A percentile compares a stretch with the other conserved stretches of the same genome.
phyloP scores from a whole-genome alignment of 1,140 invertebrate genomes.

The Palaemon carinicauda region DNA sequence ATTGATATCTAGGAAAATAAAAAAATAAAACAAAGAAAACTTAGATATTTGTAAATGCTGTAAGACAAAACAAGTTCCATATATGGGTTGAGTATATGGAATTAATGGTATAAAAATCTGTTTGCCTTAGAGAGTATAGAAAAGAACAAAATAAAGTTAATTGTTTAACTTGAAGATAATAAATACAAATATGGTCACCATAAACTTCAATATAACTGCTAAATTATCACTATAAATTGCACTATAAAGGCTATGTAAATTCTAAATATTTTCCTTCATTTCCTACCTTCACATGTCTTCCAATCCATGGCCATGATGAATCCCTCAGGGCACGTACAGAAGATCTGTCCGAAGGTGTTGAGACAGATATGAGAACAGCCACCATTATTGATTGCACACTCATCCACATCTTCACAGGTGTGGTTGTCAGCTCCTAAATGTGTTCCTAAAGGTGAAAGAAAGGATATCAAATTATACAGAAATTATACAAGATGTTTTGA shows the following conservation, averaged over 20 bases:
- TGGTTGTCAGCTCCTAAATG: constrained; percentile 59
- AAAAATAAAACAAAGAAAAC: neutral
- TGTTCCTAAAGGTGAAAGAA: constrained; percentile 34
- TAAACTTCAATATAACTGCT: too few relatives aligned
- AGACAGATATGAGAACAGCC: constrained; percentile 71
- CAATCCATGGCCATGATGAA: constrained; percentile 65
- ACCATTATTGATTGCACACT: constrained; percentile 65
- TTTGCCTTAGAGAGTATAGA: neutral
- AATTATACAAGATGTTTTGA: too few relatives aligned
- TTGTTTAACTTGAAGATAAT: too few relatives aligned
- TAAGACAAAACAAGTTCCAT: too few relatives aligned
- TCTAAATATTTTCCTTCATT: too few relatives aligned
- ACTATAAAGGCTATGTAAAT: too few relatives aligned
- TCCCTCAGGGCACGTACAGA: constrained; percentile 66
- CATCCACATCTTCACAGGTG: constrained; percentile 66
- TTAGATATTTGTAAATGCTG: too few relatives aligned
- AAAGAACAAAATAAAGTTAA: too few relatives aligned
- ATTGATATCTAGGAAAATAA: constrained; percentile 46
- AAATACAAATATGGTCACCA: too few relatives aligned
- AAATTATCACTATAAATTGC: too few relatives aligned
- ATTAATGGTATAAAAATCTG: neutral
- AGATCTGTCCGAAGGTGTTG: constrained; percentile 69
- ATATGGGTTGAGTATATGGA: neutral
- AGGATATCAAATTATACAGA: too few relatives aligned
- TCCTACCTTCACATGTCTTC: constrained; percentile 67